Conservation (phyloP, 2,888 invertebrate species). For the Rotaria sp. region DNA sequence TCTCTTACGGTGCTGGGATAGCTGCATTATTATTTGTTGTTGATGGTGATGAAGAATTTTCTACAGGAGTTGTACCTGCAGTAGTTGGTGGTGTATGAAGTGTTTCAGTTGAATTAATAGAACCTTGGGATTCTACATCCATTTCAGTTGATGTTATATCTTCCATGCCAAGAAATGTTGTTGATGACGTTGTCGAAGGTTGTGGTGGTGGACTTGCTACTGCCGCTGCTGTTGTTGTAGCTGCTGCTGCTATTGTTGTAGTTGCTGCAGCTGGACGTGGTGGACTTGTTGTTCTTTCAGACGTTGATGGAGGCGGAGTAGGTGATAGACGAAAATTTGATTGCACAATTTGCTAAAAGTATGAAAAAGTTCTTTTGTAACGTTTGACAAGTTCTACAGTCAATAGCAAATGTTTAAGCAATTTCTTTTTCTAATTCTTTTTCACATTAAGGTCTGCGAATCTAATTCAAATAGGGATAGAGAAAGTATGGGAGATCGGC, state of each 20-base stretch:
- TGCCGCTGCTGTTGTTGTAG: not conserved
- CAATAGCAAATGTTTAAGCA: no score
- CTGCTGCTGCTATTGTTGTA: constrained; percentile 30
- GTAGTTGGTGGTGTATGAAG: not conserved
- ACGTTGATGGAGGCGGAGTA: not conserved
- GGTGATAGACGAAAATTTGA: constrained; percentile 20
- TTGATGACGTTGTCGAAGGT: constrained; percentile 6
- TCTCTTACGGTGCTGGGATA: not conserved
- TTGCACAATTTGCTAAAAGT: not conserved
- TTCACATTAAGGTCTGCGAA: no score
- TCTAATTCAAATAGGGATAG: no score
- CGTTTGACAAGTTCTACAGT: no score
- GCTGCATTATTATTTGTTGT: not conserved
- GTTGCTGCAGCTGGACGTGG: constrained; percentile 36
- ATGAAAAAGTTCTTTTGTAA: no score
- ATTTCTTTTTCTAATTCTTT: no score
- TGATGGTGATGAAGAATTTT: not conserved
- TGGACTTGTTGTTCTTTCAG: constrained; percentile 34
- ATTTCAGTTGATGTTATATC: constrained; percentile 10
- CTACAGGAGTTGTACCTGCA: not conserved
- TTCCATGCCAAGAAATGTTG: constrained; percentile 17
- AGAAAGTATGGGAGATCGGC: no score
- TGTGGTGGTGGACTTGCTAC: constrained; percentile 40
- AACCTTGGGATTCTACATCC: not conserved
- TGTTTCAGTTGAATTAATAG: not conserved